Evolutionary conservation across 2,113 vertebrate species (phyloP), one percentile per base, ranked within the genome.

Genomic region (Centropristis striata): DNA sequence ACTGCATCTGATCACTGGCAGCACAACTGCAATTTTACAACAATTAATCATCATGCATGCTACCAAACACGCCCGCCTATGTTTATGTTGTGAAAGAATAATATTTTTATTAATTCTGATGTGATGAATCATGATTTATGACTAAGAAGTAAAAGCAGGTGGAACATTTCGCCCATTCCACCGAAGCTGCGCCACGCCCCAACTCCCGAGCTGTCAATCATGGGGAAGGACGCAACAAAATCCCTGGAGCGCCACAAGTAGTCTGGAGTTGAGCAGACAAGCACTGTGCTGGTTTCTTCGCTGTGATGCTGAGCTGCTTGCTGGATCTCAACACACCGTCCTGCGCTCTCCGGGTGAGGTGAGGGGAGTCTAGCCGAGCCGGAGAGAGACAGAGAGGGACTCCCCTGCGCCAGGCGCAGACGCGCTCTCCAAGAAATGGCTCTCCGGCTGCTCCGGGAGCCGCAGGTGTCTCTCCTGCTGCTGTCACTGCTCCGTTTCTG

Each of bases 341-440:
- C 32, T 32, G 32, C 6, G 3, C 16, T 1, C 4, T 25, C 6
- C 10, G 50, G 18, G 13, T 54, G 20, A 15, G 18, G 5, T 57
- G 60, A 55, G 16, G 10, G 8, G 25, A 23, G 14, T 7, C 20
- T 12, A 25, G 39, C 53, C 12, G 42, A 4, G 27, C 27, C 8
- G 5, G 46, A 41, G 71, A 63, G 23, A 27, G 49, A 27, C 8
- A 3, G 46, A 41, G 71, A 63, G 23, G 21, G 49, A 27, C n/a
- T 5, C 16, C 10, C 10, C 10, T 4, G 53, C 42, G 37, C 18
- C 59, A 11, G 1, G 63, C 50, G 18, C 59, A 39, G 50, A 32
- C 51, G 25, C 23, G 28, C 64, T 2, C 8, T 58, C 39, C 27
- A 4, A 51, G 67, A 57, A 8, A 90, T 91, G 90, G 59, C 61